Evolutionary conservation across 1,140 invertebrate genomes (phyloP), one percentile per base, ranked within the genome.

Genomic region (Drosophila melanica): DNA sequence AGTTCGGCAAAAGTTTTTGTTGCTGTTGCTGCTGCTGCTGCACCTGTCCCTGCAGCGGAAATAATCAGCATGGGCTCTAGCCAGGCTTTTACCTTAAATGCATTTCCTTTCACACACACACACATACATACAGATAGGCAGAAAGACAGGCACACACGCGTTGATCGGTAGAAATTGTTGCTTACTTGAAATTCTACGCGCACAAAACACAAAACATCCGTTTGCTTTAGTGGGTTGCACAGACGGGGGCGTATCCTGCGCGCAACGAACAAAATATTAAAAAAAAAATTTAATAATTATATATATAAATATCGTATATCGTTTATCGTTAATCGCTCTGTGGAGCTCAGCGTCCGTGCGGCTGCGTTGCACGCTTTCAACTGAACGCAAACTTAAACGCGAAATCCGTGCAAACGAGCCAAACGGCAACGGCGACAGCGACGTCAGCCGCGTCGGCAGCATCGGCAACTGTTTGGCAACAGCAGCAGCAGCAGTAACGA

Each of bases 351-450:
- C 85, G 84, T 84, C 84, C 66, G 80, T 79, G 84, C 84, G 77
- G 73, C 85, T 90, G 85, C 85, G 84, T 90, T 89, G 84, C 85
- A 89, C 84, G 84, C 57, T 84, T 79, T 77, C 84, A 84, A 89
- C 84, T 89, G 75, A 89, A 87, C 47, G 55, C 55, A 60, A 54
- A 81, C 44, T 60, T 86, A 48, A 78, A 77, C 79, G 84, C 84
- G 67, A 85, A 87, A 89, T 79, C 67, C 68, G 73, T 75, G 66
- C 75, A 89, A 68, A 72, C 73, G 54, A 57, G 50, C 59, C 39
- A 66, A 63, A 5, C 57, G 44, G 42, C 33, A 18, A 23, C 45
- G 48, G 35, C 39, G 45, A 14, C 35, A 39, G 4, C 50, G 54
- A 12, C 44, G 33, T 11, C 63, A 35, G 7, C 30, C 0, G 6